Evolutionary conservation across 1,140 invertebrate genomes (phyloP).

Genomic region (Aphaenogaster ashmeadi): DNA sequence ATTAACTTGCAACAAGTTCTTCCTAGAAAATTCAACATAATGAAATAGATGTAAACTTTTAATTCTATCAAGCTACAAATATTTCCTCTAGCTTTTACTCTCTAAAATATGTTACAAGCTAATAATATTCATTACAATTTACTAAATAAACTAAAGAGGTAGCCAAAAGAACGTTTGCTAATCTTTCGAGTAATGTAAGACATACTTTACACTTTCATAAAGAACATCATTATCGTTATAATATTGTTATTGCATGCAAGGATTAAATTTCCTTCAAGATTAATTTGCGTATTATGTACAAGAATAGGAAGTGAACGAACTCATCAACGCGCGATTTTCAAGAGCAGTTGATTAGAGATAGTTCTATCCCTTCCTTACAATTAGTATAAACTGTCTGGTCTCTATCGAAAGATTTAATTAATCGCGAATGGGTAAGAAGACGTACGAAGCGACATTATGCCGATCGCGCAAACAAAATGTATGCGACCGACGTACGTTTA

Average conservation of each 20-base stretch:
- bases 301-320: constrained; percentile 77
- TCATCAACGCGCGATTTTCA: constrained; percentile 57
- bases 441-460: constrained; percentile 7
- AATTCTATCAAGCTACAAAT: neutral
- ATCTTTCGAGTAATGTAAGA: constrained; percentile 69
- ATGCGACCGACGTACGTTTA: neutral
- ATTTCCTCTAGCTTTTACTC: neutral
- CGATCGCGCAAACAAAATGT: constrained; percentile 28
- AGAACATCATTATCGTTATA: constrained; percentile 71
- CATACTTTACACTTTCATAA: constrained; percentile 77
- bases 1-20: constrained; percentile 1
- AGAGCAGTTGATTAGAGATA: neutral
- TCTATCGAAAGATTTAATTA: constrained; percentile 43
- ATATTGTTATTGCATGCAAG: constrained; percentile 75
- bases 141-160: constrained; percentile 1
- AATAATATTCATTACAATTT: neutral
- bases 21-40: constrained; percentile 1
- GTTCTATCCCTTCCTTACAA: neutral
- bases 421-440: constrained; percentile 49
- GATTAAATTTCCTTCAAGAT: constrained; percentile 63
- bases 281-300: constrained; percentile 76
- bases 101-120: constrained; percentile 2
- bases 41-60: constrained; percentile 5
- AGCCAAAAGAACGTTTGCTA: neutral
- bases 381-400: constrained; percentile 38